These are phyloP conservation scores for Merops nubicus DNA, from an alignment of 2,113 vertebrate genomes.

Conservation along the genomic window DNA sequence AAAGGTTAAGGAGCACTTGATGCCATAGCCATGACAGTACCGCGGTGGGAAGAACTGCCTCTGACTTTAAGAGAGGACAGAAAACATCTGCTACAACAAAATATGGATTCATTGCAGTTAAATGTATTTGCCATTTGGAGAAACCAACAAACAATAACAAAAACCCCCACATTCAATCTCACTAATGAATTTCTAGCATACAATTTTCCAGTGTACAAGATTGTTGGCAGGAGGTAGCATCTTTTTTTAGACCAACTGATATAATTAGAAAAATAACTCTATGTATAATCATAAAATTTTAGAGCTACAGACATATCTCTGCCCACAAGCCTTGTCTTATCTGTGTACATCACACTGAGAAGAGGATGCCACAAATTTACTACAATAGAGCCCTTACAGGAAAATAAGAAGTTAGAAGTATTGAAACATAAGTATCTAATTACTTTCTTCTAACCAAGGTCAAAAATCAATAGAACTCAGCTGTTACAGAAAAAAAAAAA, in stretches of 20 bases:
- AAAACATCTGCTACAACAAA: neutral
- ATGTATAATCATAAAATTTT: neutral
- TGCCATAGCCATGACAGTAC: neutral
- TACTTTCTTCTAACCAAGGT: neutral
- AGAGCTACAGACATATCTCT: neutral
- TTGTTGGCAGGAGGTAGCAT: neutral
- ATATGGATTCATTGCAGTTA: neutral
- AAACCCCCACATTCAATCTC: neutral
- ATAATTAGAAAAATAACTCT: neutral
- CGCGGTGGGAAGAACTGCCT: neutral
- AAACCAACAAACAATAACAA: neutral
- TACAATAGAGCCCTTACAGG: neutral
- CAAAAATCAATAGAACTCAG: neutral
- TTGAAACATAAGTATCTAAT: neutral
- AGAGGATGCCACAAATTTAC: neutral
- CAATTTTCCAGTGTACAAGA: neutral
- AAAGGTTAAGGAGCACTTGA: constrained; percentile 25
- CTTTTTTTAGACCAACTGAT: neutral
- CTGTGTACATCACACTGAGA: neutral
- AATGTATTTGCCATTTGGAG: neutral
- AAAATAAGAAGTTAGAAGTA: neutral
- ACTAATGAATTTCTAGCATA: neutral
- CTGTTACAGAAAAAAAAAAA: neutral
- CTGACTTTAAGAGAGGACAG: constrained; percentile 5
- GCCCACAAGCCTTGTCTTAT: neutral